Conservation (phyloP, 53 echinoderm and acorn worm species). For the Patiria pectinifera region DNA sequence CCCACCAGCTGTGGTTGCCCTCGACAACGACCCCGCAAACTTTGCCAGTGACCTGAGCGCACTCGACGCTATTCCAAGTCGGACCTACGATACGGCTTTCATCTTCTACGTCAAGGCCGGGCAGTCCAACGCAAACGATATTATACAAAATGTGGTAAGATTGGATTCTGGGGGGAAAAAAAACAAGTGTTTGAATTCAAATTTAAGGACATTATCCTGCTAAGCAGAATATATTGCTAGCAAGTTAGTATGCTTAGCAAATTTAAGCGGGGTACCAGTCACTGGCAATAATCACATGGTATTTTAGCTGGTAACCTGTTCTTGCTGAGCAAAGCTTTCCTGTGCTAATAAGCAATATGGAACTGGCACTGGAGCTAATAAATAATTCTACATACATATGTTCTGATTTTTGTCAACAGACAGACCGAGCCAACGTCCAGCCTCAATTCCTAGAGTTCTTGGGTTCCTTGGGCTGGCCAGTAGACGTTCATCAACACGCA, state of each 20-base stretch:
- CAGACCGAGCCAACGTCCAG: conserved; percentile 76
- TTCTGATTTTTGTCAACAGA: conserved; percentile 35
- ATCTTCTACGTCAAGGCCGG: conserved; percentile 97
- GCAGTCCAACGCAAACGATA: conserved; percentile 86
- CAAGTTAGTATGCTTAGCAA: not conserved
- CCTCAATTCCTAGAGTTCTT: conserved; percentile 90
- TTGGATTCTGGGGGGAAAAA: not conserved
- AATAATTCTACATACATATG: not conserved
- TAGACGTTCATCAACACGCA: conserved; percentile 86
- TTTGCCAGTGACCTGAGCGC: conserved; percentile 81
- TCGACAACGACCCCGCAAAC: conserved; percentile 65
- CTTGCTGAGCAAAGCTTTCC: too few relatives aligned
- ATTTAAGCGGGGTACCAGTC: not conserved
- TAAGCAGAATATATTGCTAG: not conserved
- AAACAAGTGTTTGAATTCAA: too few relatives aligned
- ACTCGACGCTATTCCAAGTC: conserved; percentile 90
- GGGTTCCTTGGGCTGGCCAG: conserved; percentile 93
- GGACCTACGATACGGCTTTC: conserved; percentile 93
- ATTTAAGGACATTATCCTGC: too few relatives aligned
- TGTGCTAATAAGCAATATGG: too few relatives aligned
- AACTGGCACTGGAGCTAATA: too few relatives aligned
- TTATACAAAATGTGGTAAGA: conserved; percentile 96
- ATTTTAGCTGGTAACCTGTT: not conserved
- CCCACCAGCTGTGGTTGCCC: conserved; percentile 87
- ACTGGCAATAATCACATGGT: not conserved